Percentiles rank a stretch among this genome's conserved stretches.
phyloP scores from a whole-genome alignment of 2,113 vertebrate genomes.

The Crotalus viridis region DNA sequence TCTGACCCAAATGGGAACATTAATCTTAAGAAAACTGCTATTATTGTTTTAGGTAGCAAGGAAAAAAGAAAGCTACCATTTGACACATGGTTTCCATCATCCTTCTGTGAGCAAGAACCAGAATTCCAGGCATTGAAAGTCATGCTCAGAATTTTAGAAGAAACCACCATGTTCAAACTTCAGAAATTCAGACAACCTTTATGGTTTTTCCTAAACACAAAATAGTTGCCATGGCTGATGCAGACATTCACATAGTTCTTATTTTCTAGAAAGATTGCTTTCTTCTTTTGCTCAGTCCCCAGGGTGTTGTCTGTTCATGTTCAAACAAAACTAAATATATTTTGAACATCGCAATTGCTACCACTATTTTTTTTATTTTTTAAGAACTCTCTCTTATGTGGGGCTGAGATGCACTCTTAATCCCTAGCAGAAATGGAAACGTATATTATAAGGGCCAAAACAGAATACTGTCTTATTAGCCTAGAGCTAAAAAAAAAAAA shows the following conservation, averaged over 20 bases:
- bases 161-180: not conserved
- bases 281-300: not conserved
- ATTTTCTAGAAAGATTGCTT: not conserved
- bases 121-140: not conserved
- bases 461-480: not conserved
- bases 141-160: not conserved
- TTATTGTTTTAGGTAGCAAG: not conserved
- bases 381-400: no score
- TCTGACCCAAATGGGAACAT: not conserved
- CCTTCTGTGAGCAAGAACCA: not conserved
- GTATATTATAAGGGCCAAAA: no score
- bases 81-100: not conserved
- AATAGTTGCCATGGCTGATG: not conserved
- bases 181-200: not conserved
- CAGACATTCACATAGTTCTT: not conserved
- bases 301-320: not conserved
- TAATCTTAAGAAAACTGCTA: not conserved
- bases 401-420: no score
- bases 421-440: no score
- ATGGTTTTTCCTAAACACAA: not conserved
- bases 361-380: no score
- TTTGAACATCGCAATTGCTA: not conserved
- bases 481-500: not conserved
- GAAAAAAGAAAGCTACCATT: not conserved
- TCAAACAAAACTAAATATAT: not conserved